A percentile compares a stretch with the other conserved stretches of the same genome.
Evolutionary conservation across 2,113 vertebrate genomes (phyloP).

Genomic region (Leucosticte australis): DNA sequence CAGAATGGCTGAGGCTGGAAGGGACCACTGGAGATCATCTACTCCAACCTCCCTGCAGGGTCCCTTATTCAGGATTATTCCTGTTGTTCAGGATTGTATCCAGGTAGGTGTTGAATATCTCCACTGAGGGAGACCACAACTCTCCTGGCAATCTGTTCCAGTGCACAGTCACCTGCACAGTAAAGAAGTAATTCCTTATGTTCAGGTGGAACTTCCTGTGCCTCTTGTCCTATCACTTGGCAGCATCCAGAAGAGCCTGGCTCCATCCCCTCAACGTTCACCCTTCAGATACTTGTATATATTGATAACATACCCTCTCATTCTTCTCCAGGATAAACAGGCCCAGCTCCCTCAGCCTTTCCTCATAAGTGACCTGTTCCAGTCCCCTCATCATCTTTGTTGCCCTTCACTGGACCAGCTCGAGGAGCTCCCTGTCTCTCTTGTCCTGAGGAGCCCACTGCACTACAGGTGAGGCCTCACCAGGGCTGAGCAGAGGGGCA

Average conservation of each 20-base stretch:
- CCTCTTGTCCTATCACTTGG: neutral
- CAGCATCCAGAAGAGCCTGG: neutral
- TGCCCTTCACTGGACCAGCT: neutral
- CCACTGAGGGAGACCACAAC: neutral
- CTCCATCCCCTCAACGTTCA: neutral
- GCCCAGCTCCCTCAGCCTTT: neutral
- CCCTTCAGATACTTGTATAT: neutral
- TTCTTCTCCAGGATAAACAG: neutral
- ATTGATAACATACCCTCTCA: neutral
- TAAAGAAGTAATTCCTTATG: neutral
- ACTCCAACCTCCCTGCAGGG: neutral
- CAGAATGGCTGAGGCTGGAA: neutral
- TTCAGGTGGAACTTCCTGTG: neutral
- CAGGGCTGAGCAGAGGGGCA: neutral
- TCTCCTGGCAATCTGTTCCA: neutral
- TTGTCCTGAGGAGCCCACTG: neutral
- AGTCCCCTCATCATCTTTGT: no score
- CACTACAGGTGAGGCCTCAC: neutral
- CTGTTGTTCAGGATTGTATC: neutral
- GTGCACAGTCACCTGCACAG: neutral
- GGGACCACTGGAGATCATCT: neutral
- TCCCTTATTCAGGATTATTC: neutral
- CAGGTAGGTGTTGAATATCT: neutral
- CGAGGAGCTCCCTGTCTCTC: neutral
- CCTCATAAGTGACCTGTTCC: neutral